Base-by-base conservation (phyloP, 2,113 vertebrate genomes). In the Ctenomys sociabilis region DNA sequence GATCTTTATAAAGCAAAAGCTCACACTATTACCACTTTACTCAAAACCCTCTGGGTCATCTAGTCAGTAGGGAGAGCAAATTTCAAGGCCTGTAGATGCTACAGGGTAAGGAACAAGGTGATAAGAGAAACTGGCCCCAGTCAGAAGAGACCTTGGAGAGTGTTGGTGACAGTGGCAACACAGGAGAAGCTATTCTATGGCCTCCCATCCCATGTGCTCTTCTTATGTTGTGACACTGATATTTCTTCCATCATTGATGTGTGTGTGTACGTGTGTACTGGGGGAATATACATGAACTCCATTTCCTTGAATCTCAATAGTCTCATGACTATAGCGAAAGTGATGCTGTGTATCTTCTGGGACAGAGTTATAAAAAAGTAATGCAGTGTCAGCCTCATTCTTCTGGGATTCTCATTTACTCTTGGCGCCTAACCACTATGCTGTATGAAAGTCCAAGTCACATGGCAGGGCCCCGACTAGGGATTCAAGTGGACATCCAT, bases 1-100 rank as follows among this genome's bases (percentile, higher is more conserved):
- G 30, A 88, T 89, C 26, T 81, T 93, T 89, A 64, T 54, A 85
- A 93, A 95, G 84, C 17, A 57, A 96, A 94, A 93, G 22, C 59
- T 89, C 77, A 82, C 40, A 82, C 32, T 87, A 3, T 84, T 72
- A 80, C 3, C n/a, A 80, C 10, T 96, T 93, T 61, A 16, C 54
- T 96, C 35, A 93, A 93, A 94, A 90, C 22, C 37, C n/a, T 93
- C 43, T 85, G 75, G 32, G 28, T 94, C 49, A 49, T 94, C 52
- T 94, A 83, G 35, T 70, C 72, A 68, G 1, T 26, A 72, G 52
- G 45, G 90, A 37, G 13, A 49, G 13, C 21, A 87, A 63, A 78
- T 13, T 54, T 28, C 45, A 83, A 66, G 61, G 32, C 30, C 43
- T 81, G 2, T 40, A 40, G n/a, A 89, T 92, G 59, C 16, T 17